Conservation (phyloP, 2,113 vertebrate species). For the Sitta europaea region DNA sequence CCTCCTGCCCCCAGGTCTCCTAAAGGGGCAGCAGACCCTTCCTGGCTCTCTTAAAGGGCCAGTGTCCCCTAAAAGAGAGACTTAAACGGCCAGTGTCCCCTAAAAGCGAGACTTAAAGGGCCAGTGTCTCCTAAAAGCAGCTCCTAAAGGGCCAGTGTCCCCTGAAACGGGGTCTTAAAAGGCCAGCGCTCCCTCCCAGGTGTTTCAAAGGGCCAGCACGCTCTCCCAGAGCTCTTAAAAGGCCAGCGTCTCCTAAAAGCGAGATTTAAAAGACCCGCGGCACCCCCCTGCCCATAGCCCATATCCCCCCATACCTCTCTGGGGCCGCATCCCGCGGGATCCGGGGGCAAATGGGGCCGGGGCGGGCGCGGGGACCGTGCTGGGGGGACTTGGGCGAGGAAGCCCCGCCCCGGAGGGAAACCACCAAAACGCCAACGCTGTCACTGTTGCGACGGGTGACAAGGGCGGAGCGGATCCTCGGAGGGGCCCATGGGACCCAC, state of each 20-base stretch:
- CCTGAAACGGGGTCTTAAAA: neutral
- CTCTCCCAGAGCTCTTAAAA: neutral
- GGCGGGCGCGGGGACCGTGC: neutral
- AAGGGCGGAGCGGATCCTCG: neutral
- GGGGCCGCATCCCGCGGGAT: neutral
- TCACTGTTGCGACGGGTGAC: neutral
- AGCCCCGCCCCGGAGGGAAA: conserved; percentile 8
- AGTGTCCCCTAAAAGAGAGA: neutral
- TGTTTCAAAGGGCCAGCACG: neutral
- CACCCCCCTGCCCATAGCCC: accelerated
- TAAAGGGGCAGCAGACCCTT: neutral
- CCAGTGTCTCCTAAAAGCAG: neutral
- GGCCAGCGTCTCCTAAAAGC: neutral
- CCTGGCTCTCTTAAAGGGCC: neutral
- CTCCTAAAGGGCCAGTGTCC: neutral
- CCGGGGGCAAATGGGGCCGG: neutral
- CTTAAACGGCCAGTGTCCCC: neutral
- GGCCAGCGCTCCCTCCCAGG: neutral
- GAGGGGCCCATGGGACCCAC: neutral
- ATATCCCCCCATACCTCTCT: neutral
- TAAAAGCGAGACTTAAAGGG: neutral
- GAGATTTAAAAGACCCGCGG: neutral
- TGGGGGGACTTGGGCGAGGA: neutral
- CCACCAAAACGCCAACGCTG: neutral
- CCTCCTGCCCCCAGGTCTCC: neutral